Conservation (phyloP, 2,113 vertebrate species). For the Chaetura pelagica region DNA sequence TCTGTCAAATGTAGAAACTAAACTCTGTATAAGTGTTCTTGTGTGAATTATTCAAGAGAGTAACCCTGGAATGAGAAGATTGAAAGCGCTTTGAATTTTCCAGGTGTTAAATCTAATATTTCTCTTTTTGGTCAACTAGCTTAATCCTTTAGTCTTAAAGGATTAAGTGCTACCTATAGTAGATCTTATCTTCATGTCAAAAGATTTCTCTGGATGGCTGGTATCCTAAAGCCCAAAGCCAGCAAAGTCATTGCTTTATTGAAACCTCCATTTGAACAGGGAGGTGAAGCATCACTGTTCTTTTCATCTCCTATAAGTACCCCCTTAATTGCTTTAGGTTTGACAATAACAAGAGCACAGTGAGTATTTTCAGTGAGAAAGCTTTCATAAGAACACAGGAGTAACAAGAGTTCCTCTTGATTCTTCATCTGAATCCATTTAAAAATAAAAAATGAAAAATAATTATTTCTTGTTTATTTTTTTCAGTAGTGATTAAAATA, state of each 20-base stretch:
- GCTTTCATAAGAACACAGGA: conserved; percentile 35
- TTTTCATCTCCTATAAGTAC: conserved; percentile 63
- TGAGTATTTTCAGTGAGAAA: conserved; percentile 36
- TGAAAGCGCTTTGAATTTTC: conserved; percentile 47
- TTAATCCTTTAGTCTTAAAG: conserved; percentile 64
- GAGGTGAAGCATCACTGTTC: conserved; percentile 33
- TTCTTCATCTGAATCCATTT: conserved; percentile 38
- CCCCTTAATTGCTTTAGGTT: conserved; percentile 40
- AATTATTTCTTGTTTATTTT: neutral
- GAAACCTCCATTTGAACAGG: conserved; percentile 48
- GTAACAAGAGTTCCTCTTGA: conserved; percentile 9
- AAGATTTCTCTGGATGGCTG: conserved; percentile 68
- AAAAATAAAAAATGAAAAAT: conserved; percentile 8
- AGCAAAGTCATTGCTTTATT: conserved; percentile 40
- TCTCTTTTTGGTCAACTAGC: conserved; percentile 57
- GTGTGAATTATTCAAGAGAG: neutral
- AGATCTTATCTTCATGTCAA: conserved; percentile 64
- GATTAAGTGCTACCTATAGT: conserved; percentile 65
- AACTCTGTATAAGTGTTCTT: neutral
- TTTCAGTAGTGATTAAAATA: neutral
- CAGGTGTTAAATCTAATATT: conserved; percentile 57
- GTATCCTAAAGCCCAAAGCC: conserved; percentile 46
- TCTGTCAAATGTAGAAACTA: neutral
- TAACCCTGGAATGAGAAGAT: neutral
- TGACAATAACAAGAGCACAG: neutral